Evolutionary conservation across 1,140 invertebrate genomes (phyloP).

Genomic region (Drosophila varians): DNA sequence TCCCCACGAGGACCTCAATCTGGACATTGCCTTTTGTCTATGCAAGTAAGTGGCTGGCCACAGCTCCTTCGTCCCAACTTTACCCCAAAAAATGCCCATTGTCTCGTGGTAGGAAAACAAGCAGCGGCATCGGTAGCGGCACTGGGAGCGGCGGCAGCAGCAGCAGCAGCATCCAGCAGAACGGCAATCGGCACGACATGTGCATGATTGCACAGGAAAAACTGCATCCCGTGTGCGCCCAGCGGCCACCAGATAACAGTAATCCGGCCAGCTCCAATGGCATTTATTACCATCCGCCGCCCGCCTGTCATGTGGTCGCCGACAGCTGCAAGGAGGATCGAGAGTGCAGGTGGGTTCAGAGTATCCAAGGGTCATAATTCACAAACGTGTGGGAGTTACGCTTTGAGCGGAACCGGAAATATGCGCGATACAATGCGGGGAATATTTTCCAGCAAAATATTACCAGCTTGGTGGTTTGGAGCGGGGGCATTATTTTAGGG

Average conservation of each 20-base stretch:
- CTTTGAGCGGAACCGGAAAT: conserved; percentile 64
- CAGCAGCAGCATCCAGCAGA: conserved; percentile 53
- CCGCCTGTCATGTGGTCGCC: conserved; percentile 92
- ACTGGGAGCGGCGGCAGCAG: background rate
- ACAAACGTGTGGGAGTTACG: conserved; percentile 17
- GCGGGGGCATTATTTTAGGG: too few species aligned
- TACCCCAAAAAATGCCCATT: conserved; percentile 14
- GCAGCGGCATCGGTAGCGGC: background rate
- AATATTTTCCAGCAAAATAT: too few species aligned
- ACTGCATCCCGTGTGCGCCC: conserved; percentile 93
- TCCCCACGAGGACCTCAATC: conserved; percentile 90
- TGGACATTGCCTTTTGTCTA: conserved; percentile 95
- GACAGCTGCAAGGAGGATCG: conserved; percentile 90
- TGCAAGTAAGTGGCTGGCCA: conserved; percentile 91
- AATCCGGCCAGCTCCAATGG: conserved; percentile 81
- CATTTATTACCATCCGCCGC: conserved; percentile 85
- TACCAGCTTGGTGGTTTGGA: too few species aligned
- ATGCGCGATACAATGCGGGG: conserved; percentile 28
- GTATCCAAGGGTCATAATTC: conserved; percentile 57
- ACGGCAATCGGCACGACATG: conserved; percentile 88
- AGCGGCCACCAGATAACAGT: conserved; percentile 88
- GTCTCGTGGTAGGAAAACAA: conserved; percentile 87
- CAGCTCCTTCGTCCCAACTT: background rate
- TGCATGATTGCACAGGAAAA: conserved; percentile 94
- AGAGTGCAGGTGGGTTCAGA: conserved; percentile 87